Evolutionary conservation across 2,113 vertebrate genomes (phyloP).

Genomic region (Oncorhynchus clarkii): DNA sequence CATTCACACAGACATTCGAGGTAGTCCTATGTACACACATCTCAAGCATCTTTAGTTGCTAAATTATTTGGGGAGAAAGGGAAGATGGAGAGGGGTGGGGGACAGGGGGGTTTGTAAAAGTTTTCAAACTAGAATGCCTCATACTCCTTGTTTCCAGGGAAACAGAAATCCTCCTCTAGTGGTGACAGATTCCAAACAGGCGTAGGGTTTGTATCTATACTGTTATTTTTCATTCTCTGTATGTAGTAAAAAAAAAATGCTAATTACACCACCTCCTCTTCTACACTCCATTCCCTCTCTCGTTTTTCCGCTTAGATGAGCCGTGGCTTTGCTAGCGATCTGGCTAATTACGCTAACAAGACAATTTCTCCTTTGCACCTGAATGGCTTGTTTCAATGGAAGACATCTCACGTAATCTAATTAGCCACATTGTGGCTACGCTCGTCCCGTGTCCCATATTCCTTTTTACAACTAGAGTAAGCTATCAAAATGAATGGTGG

Average conservation of each 20-base stretch:
- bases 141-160: no score
- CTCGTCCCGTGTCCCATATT: neutral
- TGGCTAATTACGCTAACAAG: conserved; percentile 23
- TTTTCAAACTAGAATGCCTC: no score
- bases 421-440: conserved; percentile 2
- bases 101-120: no score
- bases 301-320: neutral
- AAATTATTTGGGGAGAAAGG: no score
- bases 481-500: no score
- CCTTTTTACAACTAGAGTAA: neutral
- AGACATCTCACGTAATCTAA: conserved; percentile 10
- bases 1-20: no score
- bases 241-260: neutral
- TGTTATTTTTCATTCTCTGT: neutral
- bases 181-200: neutral
- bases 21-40: no score
- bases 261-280: neutral
- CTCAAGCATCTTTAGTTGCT: no score
- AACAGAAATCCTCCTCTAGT: no score
- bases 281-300: no score
- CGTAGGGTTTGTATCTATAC: neutral
- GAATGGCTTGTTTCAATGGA: conserved; percentile 9
- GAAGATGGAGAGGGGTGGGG: no score
- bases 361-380: conserved; percentile 20
- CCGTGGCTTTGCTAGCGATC: neutral